Evolutionary conservation across 2,113 vertebrate genomes (phyloP), one percentile per base, ranked within the genome.

Genomic region (Morone chrysops): DNA sequence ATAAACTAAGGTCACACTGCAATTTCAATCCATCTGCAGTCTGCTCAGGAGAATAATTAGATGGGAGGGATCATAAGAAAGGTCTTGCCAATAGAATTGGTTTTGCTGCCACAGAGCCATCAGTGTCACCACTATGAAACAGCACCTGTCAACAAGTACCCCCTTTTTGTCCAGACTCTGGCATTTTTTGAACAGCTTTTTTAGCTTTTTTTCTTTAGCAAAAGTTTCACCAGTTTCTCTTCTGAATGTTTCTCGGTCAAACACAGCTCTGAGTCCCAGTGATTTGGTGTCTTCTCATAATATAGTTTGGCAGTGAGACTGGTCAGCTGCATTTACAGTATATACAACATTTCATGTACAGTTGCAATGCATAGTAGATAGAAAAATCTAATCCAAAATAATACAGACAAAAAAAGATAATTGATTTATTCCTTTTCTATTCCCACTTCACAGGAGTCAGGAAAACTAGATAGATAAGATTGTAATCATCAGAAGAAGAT

Each of bases 11-110:
- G 72, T 77, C 75, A 80, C 47, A 36, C 41, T 51, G 56, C 57
- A 83, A 85, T 85, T 88, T 79, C 72, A 61, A 18, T 1, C 12
- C 47, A 1, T 70, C 22, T 69, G 68, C 60, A 14, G 31, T 12
- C 69, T 16, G 63, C 75, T 77, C 70, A 22, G 65, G 51, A 72
- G 61, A 22, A 72, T 74, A 85, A 87, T 87, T 75, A 53, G 70
- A 80, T 70, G 50, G 60, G 17, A 56, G 60, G 51, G 59, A 72
- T 71, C 54, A 68, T 65, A 38, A 70, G 56, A 76, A 72, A 89
- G 73, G 77, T 67, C 63, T 68, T 20, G 16, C 16, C 40, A 41
- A 8, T 25, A 57, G 73, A 90, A 83, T 83, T 75, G 83, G 25
- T 86, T 86, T 84, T 62, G 47, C 43, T 36, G 45, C 54, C 17